Evolutionary conservation across 2,797 vertebrate genomes (phyloP), one percentile per base, ranked within the genome.

Genomic region (Xenopus petersii): DNA sequence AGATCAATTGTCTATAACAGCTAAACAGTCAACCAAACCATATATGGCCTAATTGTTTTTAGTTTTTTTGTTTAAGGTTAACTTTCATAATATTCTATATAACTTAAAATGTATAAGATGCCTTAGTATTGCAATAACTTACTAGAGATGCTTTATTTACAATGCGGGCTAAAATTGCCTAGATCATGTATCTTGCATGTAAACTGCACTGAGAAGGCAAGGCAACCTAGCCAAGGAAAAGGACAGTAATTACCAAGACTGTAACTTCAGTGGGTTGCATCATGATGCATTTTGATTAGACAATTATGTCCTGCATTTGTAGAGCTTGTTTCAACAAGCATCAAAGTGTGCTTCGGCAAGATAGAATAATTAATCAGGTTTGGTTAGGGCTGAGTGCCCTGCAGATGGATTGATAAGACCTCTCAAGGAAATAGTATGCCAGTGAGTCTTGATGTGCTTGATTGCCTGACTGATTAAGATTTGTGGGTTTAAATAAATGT

Each of bases 351-450:
- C 79, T 81, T 80, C 74, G 82, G 87, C 90, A 84, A 90, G 89
- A 81, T 88, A 86, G 84, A 83, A 80, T 86, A 84, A 87, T 94
- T 94, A 94, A 96, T 96, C 91, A 93, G 84, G 77, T 81, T 68
- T 75, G 65, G 93, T 93, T 93, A 90, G 85, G 93, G 91, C 84
- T 93, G 89, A 92, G 88, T 84, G 91, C 92, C 75, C 89, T 84
- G 84, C 90, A 94, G 95, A 97, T 93, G 94, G 90, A 93, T 93
- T 87, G 90, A 93, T 91, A 85, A 86, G 81, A 86, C 77, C 90
- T 85, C 80, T 79, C 84, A 89, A 98, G 95, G 94, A 94, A 97
- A 95, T 92, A 90, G 90, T 88, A 91, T 89, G 91, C 82, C 84
- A 81, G 91, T 93, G 92, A 93, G 92, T 84, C 73, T 81, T 81